Percentiles rank a stretch among this genome's conserved stretches.
Conservation (phyloP, 1,140 invertebrate species). For the Zaprionus gabonicus region DNA sequence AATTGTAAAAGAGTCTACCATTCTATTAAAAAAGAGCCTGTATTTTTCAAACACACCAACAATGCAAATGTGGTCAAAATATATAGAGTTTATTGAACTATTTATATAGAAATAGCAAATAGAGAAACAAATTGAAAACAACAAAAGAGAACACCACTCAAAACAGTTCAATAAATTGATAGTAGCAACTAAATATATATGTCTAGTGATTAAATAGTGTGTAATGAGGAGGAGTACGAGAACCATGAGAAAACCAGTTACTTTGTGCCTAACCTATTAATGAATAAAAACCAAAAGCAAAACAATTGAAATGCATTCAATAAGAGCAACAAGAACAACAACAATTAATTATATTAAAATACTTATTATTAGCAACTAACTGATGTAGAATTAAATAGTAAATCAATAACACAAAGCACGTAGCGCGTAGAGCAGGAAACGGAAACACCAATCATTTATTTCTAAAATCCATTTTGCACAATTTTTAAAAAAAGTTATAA, state of each 20-base stretch:
- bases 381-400: constrained; percentile 58
- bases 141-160: constrained; percentile 40
- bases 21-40: constrained; percentile 57
- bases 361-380: constrained; percentile 55
- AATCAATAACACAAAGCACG: constrained; percentile 56
- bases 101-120: constrained; percentile 44
- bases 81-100: constrained; percentile 63
- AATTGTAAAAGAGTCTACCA: constrained; percentile 63
- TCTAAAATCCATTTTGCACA: neutral
- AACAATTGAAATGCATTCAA: constrained; percentile 57
- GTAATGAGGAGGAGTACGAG: constrained; percentile 47
- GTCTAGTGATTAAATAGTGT: constrained; percentile 70
- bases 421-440: constrained; percentile 44
- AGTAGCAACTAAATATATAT: constrained; percentile 65
- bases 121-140: constrained; percentile 1
- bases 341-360: constrained; percentile 57
- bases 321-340: constrained; percentile 62
- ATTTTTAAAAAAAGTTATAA: neutral
- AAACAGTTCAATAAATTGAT: constrained; percentile 65
- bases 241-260: constrained; percentile 67
- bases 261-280: constrained; percentile 76
- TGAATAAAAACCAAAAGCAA: constrained; percentile 29
- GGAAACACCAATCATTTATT: constrained; percentile 11
- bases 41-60: constrained; percentile 54
- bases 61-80: constrained; percentile 41